Evolutionary conservation across 2,888 invertebrate genomes (phyloP).

Genomic region (Barypeithes pellucidus): DNA sequence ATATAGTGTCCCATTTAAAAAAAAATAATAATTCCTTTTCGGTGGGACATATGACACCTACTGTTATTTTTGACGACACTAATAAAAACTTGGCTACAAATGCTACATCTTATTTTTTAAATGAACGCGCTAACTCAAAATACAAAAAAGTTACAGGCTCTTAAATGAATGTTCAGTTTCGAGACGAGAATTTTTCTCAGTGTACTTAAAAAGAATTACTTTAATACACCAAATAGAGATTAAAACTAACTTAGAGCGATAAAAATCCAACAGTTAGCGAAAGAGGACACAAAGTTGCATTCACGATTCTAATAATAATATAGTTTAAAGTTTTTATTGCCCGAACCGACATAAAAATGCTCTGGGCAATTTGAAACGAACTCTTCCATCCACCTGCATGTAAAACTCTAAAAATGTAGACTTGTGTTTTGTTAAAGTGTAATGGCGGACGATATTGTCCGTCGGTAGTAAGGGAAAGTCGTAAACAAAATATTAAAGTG

Average conservation of each 20-base stretch:
- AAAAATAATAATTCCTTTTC: too few relatives aligned
- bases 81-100: too few relatives aligned
- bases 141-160: too few relatives aligned
- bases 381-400: constrained; percentile 45
- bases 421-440: constrained; percentile 43
- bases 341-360: constrained; percentile 48
- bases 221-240: constrained; percentile 9
- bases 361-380: constrained; percentile 37
- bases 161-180: too few relatives aligned
- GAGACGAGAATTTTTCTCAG: constrained; percentile 2
- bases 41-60: too few relatives aligned
- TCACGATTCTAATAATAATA: constrained; percentile 52
- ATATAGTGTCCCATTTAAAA: too few relatives aligned
- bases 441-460: constrained; percentile 38
- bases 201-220: neutral
- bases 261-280: constrained; percentile 39
- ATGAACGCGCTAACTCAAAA: too few relatives aligned
- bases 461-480: constrained; percentile 13
- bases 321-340: constrained; percentile 53
- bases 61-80: too few relatives aligned
- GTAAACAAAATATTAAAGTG: constrained; percentile 24
- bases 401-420: constrained; percentile 34
- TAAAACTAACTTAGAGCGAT: constrained; percentile 28
- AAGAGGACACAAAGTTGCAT: constrained; percentile 50
- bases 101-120: too few relatives aligned